phyloP scores from a whole-genome alignment of 2,113 vertebrate genomes.

The Scomber japonicus region DNA sequence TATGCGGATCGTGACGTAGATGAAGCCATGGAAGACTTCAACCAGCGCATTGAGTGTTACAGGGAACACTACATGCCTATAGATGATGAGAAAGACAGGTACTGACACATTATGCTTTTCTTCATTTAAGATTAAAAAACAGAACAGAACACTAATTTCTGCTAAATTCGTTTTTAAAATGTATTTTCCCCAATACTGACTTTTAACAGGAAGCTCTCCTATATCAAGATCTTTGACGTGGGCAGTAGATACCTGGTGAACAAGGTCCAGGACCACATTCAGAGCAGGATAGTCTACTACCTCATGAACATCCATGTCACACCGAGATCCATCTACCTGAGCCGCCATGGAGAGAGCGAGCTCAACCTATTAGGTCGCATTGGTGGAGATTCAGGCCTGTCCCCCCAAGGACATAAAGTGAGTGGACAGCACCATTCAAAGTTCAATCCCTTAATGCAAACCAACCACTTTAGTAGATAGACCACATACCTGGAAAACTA shows the following conservation, averaged over 20 bases:
- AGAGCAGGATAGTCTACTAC: slow-evolving; percentile 93
- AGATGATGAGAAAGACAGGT: slow-evolving; percentile 91
- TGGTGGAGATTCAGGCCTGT: slow-evolving; percentile 88
- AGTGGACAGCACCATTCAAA: neutral
- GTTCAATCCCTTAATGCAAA: neutral
- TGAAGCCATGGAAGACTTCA: slow-evolving; percentile 89
- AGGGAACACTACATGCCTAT: slow-evolving; percentile 86
- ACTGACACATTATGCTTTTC: slow-evolving; percentile 10
- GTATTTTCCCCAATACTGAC: neutral
- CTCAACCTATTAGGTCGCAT: slow-evolving; percentile 90
- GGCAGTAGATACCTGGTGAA: slow-evolving; percentile 91
- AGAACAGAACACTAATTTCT: neutral
- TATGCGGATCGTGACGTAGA: slow-evolving; percentile 88
- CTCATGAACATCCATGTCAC: slow-evolving; percentile 95
- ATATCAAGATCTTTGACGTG: slow-evolving; percentile 94
- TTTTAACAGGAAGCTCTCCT: slow-evolving; percentile 86
- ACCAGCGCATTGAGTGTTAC: slow-evolving; percentile 91
- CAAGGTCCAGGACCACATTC: slow-evolving; percentile 90
- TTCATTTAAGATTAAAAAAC: neutral
- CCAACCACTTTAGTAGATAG: too few species aligned
- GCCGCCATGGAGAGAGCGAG: slow-evolving; percentile 91
- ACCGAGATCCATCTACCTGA: slow-evolving; percentile 91
- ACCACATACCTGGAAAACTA: too few species aligned
- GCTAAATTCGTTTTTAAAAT: neutral
- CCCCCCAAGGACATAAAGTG: slow-evolving; percentile 86